These are phyloP conservation scores for Etheostoma nigrum DNA, from an alignment of 2,797 vertebrate genomes.

Conservation along the genomic window DNA sequence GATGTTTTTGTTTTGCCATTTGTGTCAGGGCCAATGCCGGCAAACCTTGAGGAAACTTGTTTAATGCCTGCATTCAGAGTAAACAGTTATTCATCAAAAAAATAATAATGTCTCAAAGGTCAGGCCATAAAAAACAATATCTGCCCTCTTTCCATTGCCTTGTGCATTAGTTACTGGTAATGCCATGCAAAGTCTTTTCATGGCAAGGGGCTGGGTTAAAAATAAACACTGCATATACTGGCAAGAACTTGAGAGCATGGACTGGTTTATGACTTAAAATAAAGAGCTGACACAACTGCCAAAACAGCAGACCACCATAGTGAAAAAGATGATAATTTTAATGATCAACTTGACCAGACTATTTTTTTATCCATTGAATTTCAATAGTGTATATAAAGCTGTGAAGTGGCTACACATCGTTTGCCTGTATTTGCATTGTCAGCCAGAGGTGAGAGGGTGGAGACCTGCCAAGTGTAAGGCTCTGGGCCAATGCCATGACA, in stretches of 20 bases:
- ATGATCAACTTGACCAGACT: constrained; percentile 49
- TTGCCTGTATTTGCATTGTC: constrained; percentile 86
- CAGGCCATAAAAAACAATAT: constrained; percentile 90
- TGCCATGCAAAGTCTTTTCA: constrained; percentile 74
- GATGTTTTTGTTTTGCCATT: constrained; percentile 71
- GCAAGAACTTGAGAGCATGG: constrained; percentile 24
- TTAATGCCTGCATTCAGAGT: constrained; percentile 80
- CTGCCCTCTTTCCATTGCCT: constrained; percentile 81
- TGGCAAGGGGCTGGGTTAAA: constrained; percentile 36
- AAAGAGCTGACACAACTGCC: constrained; percentile 46
- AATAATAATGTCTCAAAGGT: constrained; percentile 89
- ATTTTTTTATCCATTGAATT: constrained; percentile 55
- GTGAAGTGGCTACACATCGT: constrained; percentile 78
- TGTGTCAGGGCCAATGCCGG: constrained; percentile 70
- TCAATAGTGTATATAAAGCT: constrained; percentile 64
- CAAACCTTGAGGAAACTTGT: constrained; percentile 78
- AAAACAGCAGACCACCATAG: constrained; percentile 41
- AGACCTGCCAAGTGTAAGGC: constrained; percentile 80
- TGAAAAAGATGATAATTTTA: constrained; percentile 26
- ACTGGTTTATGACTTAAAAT: constrained; percentile 49
- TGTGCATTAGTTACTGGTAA: constrained; percentile 81
- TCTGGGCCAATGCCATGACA: constrained; percentile 77
- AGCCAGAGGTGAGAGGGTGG: constrained; percentile 80
- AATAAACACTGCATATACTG: constrained; percentile 22
- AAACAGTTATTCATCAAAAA: constrained; percentile 88